These are phyloP conservation scores for Sebastes taczanowskii DNA, from an alignment of 2,797 vertebrate species.

Conservation along the genomic window DNA sequence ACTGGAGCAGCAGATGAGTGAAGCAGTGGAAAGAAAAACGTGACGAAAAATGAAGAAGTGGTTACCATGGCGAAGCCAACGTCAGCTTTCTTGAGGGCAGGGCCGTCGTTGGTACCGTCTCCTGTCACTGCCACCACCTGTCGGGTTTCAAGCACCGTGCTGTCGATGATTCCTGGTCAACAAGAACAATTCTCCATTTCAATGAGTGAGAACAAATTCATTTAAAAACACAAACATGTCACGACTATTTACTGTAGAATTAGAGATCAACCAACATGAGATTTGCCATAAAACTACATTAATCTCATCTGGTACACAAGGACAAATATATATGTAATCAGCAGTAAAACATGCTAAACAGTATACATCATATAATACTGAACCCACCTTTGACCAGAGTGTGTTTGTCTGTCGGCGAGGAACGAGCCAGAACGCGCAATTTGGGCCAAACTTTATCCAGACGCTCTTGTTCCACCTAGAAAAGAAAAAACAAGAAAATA, in stretches of 20 bases:
- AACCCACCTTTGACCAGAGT: conserved; percentile 96
- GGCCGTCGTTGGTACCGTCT: conserved; percentile 97
- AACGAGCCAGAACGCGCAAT: conserved; percentile 94
- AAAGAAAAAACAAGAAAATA: not conserved
- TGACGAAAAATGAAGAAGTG: rapidly evolving
- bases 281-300: not conserved
- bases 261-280: not conserved
- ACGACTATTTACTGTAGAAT: not conserved
- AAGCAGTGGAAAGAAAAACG: not conserved
- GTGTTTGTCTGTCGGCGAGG: conserved; percentile 97
- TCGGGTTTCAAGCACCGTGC: conserved; percentile 90
- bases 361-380: not conserved
- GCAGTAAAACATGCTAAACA: not conserved
- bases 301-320: not conserved
- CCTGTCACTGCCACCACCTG: conserved; percentile 99
- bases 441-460: conserved; percentile 98
- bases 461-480: conserved; percentile 95
- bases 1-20: conserved; percentile 3
- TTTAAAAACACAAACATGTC: not conserved
- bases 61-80: conserved; percentile 98
- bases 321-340: not conserved
- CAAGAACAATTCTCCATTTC: not conserved
- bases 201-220: not conserved
- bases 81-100: conserved; percentile 97
- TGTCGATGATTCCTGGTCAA: conserved; percentile 95